Conservation (phyloP, 2,888 invertebrate genomes). For the Melangyna quadrimaculata region DNA sequence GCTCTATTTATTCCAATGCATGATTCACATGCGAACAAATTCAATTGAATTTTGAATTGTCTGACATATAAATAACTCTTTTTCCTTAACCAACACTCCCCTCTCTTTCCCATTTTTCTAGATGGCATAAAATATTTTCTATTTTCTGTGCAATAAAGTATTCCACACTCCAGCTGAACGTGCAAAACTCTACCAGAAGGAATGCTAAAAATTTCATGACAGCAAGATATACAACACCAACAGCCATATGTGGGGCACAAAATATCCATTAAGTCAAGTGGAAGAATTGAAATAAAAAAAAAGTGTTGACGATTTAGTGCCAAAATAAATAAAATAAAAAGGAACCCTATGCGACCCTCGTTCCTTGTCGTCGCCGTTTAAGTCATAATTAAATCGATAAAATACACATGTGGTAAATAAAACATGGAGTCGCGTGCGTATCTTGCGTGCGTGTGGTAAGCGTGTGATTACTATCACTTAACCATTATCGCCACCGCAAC, state of each 20-base stretch:
- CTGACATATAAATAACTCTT: constrained; percentile 18
- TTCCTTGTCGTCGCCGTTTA: neutral
- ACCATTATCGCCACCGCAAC: neutral
- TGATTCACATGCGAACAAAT: constrained; percentile 29
- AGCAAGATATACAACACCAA: neutral
- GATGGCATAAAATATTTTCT: constrained; percentile 30
- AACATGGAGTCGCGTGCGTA: constrained; percentile 42
- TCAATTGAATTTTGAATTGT: constrained; percentile 36
- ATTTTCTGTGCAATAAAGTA: constrained; percentile 12
- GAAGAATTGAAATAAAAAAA: neutral
- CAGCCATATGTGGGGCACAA: constrained; percentile 32
- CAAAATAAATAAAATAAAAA: constrained; percentile 5
- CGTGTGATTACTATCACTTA: constrained; percentile 18
- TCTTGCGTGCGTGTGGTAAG: constrained; percentile 51
- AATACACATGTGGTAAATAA: neutral
- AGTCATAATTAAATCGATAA: neutral
- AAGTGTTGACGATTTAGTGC: constrained; percentile 25
- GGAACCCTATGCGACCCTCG: neutral
- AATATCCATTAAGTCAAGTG: constrained; percentile 33
- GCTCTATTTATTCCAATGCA: constrained; percentile 17
- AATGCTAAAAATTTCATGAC: constrained; percentile 6
- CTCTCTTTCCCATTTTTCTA: neutral
- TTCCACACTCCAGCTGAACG: neutral
- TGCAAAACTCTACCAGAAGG: neutral
- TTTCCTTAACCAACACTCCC: neutral